Percentiles rank a stretch among this genome's conserved stretches.
These are phyloP conservation scores for Hylomyscus alleni DNA, from an alignment of 2,797 vertebrate genomes.

Conservation along the genomic window DNA sequence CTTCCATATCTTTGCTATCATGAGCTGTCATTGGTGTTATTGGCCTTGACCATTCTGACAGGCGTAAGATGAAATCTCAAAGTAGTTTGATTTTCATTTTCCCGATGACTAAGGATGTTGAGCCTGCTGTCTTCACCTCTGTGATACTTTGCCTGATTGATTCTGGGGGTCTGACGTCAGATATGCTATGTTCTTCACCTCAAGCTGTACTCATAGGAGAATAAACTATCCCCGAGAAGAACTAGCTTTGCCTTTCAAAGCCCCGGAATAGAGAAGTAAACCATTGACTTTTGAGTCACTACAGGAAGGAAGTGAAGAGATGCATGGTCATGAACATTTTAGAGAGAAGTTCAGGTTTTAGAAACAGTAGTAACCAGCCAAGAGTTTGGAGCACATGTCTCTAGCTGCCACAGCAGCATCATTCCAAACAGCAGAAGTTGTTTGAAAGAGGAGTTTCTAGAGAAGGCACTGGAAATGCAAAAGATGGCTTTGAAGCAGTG, in stretches of 20 bases:
- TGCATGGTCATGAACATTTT: not conserved
- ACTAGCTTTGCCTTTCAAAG: not conserved
- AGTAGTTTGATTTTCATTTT: not conserved
- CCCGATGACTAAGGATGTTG: not conserved
- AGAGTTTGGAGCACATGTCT: not conserved
- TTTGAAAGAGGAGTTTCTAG: not conserved
- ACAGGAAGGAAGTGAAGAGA: not conserved
- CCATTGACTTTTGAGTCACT: not conserved
- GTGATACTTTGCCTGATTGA: not conserved
- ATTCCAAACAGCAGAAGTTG: not conserved
- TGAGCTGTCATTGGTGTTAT: not conserved
- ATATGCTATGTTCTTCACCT: rapidly evolving
- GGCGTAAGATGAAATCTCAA: not conserved
- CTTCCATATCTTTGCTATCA: not conserved
- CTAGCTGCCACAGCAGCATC: not conserved
- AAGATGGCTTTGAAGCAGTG: not conserved
- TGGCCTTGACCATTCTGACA: not conserved
- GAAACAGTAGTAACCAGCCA: not conserved
- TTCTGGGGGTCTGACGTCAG: not conserved
- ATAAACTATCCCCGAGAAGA: not conserved
- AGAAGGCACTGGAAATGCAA: not conserved
- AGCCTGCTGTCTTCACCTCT: not conserved
- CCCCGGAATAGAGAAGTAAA: not conserved
- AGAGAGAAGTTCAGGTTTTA: not conserved
- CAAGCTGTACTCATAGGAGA: not conserved